A percentile compares a stretch with the other conserved stretches of the same genome.
phyloP scores from a whole-genome alignment of 2,113 vertebrate genomes.

The Thinocorus orbignyianus region DNA sequence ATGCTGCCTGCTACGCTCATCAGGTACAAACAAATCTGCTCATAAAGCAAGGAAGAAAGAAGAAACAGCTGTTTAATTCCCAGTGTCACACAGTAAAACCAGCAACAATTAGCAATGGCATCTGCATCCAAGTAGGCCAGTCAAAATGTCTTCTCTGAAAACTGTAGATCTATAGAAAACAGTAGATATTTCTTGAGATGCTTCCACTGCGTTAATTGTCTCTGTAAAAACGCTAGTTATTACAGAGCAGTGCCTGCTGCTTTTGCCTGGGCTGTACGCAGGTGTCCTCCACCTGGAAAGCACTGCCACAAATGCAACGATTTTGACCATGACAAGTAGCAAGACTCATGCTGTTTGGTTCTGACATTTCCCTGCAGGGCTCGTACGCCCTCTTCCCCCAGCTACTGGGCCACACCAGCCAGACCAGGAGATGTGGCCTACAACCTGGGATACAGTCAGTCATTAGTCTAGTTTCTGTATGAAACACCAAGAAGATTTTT shows the following conservation, averaged over 20 bases:
- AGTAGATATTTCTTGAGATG: background rate
- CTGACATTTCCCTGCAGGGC: background rate
- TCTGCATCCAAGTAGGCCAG: background rate
- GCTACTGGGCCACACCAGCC: background rate
- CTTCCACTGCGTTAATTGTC: background rate
- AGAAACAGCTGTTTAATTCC: background rate
- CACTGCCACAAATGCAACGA: background rate
- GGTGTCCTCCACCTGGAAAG: background rate
- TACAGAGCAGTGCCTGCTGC: background rate
- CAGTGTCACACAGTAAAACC: background rate
- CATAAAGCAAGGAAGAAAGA: background rate
- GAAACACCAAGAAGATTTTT: background rate
- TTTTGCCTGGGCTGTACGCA: background rate
- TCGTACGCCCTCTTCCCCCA: fast-evolving
- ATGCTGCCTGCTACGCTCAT: background rate
- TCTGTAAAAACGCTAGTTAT: background rate
- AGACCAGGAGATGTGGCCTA: background rate
- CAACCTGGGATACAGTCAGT: background rate
- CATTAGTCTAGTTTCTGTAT: background rate
- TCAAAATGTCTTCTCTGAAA: background rate
- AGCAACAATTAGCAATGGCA: background rate
- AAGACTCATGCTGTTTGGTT: background rate
- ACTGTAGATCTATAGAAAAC: background rate
- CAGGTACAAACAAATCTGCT: background rate
- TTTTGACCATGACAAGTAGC: background rate